Evolutionary conservation across 2,888 invertebrate species (phyloP).

Genomic region (Mesorhabditis sp.): DNA sequence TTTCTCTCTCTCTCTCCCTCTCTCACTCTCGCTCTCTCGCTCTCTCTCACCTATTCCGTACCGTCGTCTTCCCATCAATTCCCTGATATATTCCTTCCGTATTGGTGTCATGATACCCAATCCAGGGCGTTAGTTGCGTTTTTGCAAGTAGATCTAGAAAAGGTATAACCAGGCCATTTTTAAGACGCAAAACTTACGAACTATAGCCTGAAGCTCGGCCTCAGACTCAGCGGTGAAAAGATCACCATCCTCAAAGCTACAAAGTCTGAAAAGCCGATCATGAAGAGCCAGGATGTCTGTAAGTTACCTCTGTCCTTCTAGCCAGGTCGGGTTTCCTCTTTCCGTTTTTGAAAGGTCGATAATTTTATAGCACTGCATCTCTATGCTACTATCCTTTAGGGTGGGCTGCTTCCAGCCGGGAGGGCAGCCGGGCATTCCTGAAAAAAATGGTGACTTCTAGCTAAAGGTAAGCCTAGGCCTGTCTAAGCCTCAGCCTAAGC

Average conservation of each 20-base stretch:
- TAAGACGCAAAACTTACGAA: neutral
- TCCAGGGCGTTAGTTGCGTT: neutral
- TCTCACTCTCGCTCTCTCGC: neutral
- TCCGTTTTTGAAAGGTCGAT: neutral
- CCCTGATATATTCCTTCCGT: neutral
- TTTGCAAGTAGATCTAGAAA: neutral
- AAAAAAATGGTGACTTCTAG: neutral
- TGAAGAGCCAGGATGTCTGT: neutral
- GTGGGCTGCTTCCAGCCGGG: neutral
- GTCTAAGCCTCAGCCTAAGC: too few relatives aligned
- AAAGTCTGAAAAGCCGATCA: neutral
- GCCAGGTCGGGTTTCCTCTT: constrained; percentile 6
- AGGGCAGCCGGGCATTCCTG: neutral
- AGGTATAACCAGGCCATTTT: neutral
- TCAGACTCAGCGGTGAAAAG: neutral
- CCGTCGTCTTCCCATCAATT: neutral
- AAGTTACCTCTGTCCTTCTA: constrained; percentile 1
- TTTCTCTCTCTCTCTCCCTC: neutral
- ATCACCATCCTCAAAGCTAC: neutral
- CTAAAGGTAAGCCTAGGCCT: neutral
- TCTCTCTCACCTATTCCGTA: neutral
- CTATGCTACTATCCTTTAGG: neutral
- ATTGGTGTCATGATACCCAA: constrained; percentile 4
- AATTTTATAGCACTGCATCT: constrained; percentile 3
- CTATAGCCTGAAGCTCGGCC: neutral